Evolutionary conservation across 2,888 invertebrate species (phyloP).

Genomic region (Eupithecia pulchellata): DNA sequence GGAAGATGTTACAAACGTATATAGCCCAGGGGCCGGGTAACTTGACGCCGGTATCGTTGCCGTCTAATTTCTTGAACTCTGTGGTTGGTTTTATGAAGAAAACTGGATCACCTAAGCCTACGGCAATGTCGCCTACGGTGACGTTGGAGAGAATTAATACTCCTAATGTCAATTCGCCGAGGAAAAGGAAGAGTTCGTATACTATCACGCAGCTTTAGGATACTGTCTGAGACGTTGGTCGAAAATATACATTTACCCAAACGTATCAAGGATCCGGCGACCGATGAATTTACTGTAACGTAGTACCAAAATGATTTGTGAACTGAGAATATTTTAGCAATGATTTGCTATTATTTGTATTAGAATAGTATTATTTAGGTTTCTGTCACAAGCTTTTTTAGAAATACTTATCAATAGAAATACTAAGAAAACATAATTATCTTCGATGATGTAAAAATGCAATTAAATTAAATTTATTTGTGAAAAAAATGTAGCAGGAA

Average conservation of each 20-base stretch:
- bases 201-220: constrained; percentile 69
- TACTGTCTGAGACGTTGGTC: neutral
- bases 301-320: too few species aligned
- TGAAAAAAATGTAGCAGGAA: too few species aligned
- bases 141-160: constrained; percentile 54
- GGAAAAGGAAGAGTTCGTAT: constrained; percentile 68
- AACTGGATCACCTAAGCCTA: constrained; percentile 46
- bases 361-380: too few species aligned
- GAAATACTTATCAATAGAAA: too few species aligned
- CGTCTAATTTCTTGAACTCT: constrained; percentile 67
- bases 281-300: too few species aligned
- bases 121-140: constrained; percentile 54
- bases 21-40: constrained; percentile 68
- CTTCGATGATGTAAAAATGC: too few species aligned
- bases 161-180: constrained; percentile 56
- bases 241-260: neutral
- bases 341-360: too few species aligned
- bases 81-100: constrained; percentile 77
- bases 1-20: constrained; percentile 79
- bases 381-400: too few species aligned
- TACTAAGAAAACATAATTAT: too few species aligned
- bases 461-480: too few species aligned
- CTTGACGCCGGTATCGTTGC: constrained; percentile 70
- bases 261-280: too few species aligned
- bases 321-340: too few species aligned